Percentiles rank a stretch among this genome's conserved stretches.
These are phyloP conservation scores for Pangasianodon gigas DNA, from an alignment of 2,113 vertebrate species.

Conservation along the genomic window DNA sequence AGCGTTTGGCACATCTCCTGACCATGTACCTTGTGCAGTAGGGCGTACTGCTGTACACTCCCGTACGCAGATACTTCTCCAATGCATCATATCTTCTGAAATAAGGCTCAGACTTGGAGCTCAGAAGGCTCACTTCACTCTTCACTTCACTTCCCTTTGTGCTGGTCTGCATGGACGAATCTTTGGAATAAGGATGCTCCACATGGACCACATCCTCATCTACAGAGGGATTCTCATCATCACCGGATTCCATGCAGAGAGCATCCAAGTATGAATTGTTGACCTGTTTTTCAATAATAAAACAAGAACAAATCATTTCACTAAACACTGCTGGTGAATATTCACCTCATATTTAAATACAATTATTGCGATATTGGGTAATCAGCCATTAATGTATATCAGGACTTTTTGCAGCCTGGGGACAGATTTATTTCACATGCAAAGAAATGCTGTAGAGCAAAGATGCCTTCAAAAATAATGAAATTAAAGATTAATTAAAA, in stretches of 20 bases:
- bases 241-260: background rate
- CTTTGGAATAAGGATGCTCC: conserved; percentile 48
- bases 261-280: background rate
- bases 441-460: too few species aligned
- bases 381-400: background rate
- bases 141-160: background rate
- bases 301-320: background rate
- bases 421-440: too few species aligned
- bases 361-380: background rate
- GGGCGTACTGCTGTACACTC: conserved; percentile 51
- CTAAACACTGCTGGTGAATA: background rate
- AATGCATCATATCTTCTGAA: conserved; percentile 62
- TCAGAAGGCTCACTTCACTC: conserved; percentile 28
- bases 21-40: conserved; percentile 54
- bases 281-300: conserved; percentile 15
- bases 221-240: background rate
- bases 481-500: too few species aligned
- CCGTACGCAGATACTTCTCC: conserved; percentile 58
- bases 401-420: too few species aligned
- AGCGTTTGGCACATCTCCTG: conserved; percentile 64
- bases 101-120: conserved; percentile 41
- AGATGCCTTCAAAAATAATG: too few species aligned
- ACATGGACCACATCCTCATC: conserved; percentile 29
- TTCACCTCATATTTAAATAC: background rate
- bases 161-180: background rate